Evolutionary conservation across 1,140 invertebrate species (phyloP).

Genomic region (Teleogryllus occipitalis): DNA sequence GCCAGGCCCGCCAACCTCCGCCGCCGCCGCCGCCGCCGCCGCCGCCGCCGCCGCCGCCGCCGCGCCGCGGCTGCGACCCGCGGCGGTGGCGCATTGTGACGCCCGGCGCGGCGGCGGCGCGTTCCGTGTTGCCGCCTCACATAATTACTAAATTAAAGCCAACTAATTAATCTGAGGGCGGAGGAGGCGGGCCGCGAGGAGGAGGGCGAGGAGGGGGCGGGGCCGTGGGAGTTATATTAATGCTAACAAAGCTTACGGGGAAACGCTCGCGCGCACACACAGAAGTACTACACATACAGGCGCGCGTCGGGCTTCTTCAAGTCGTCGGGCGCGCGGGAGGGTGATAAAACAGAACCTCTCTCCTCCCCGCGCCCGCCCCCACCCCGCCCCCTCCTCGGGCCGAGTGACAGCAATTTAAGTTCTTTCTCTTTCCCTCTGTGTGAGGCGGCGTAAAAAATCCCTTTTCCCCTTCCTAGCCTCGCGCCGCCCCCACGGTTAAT

Average conservation of each 20-base stretch:
- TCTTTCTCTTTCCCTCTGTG: neutral
- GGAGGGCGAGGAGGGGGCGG: neutral
- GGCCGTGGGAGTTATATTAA: neutral
- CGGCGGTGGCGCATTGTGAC: neutral
- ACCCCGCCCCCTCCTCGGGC: neutral
- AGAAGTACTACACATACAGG: neutral
- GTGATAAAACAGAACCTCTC: neutral
- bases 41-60: neutral
- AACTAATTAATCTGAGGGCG: slow-evolving; percentile 16
- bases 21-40: neutral
- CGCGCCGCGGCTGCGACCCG: neutral
- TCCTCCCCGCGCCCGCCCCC: neutral
- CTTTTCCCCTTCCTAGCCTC: neutral
- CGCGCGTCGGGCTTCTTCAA: neutral
- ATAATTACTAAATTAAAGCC: slow-evolving; percentile 20
- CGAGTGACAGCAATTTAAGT: slow-evolving; percentile 4
- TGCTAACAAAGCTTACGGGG: neutral
- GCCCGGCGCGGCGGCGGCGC: neutral
- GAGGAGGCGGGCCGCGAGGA: neutral
- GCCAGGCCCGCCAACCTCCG: neutral
- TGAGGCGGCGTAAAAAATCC: neutral
- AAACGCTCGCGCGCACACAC: neutral
- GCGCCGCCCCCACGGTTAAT: neutral
- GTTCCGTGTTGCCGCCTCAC: slow-evolving; percentile 15
- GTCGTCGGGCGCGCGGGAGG: neutral